phyloP scores from a whole-genome alignment of 2,797 vertebrate species.

The Ara ararauna region DNA sequence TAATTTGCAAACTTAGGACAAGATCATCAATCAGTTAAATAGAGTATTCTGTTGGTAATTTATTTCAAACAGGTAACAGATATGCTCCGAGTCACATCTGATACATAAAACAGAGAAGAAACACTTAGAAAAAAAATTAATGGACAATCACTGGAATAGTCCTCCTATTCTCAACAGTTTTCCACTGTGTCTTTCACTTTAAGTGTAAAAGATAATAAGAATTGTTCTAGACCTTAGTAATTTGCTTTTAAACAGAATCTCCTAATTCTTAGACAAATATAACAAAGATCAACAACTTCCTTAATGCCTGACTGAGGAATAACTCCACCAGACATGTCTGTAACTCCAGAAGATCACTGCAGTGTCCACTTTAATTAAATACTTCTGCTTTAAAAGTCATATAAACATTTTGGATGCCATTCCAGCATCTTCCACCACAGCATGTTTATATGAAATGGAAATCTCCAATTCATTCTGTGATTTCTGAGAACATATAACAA shows the following conservation, averaged over 20 bases:
- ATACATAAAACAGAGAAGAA: background rate
- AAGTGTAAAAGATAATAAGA: constrained; percentile 1
- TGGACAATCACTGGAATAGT: background rate
- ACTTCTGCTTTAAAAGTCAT: background rate
- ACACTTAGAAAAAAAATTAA: background rate
- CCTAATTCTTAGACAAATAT: constrained; percentile 5
- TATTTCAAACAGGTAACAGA: background rate
- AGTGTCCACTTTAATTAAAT: background rate
- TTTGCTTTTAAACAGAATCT: background rate
- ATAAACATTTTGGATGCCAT: background rate
- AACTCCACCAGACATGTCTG: background rate
- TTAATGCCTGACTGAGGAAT: background rate
- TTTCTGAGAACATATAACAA: constrained; percentile 7
- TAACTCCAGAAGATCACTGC: background rate
- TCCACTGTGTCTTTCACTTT: background rate
- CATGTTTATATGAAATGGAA: background rate
- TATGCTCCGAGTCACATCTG: background rate
- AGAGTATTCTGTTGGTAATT: background rate
- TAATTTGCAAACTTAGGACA: constrained; percentile 26
- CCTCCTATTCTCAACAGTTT: background rate
- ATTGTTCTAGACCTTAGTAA: background rate
- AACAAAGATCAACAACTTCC: background rate
- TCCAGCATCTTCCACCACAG: background rate
- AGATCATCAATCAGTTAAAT: constrained; percentile 32
- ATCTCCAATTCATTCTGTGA: background rate